These are phyloP conservation scores for Ephydatia muelleri DNA, from an alignment of 37 sponge, comb jelly and placozoan genomes.

Conservation along the genomic window DNA sequence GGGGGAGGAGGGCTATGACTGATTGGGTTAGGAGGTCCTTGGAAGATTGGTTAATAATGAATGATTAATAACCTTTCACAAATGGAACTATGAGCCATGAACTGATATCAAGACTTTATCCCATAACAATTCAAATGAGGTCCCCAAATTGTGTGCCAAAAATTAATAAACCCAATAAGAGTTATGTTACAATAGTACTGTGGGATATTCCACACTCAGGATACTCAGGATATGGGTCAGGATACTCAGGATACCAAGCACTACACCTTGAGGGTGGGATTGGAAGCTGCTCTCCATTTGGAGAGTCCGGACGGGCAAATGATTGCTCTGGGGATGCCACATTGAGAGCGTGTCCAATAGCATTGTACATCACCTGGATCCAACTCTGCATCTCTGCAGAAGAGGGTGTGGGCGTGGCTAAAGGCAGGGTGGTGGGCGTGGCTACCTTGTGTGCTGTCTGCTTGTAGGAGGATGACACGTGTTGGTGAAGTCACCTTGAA, in stretches of 20 bases:
- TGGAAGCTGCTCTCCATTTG: not conserved
- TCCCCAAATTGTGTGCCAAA: no score
- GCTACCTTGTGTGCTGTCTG: slow-evolving; percentile 69
- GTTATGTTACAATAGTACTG: no score
- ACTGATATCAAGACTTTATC: no score
- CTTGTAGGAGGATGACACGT: slow-evolving; percentile 74
- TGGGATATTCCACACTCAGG: no score
- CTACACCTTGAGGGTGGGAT: not conserved
- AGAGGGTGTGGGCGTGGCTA: not conserved
- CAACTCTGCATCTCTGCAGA: slow-evolving; percentile 50
- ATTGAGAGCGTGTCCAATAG: slow-evolving; percentile 47
- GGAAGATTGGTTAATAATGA: no score
- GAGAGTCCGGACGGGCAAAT: not conserved
- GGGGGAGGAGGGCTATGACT: not conserved
- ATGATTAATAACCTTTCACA: no score
- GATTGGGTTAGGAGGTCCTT: not conserved
- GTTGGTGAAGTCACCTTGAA: slow-evolving; percentile 83
- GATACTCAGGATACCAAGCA: no score
- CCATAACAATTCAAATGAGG: no score
- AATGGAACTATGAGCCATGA: no score
- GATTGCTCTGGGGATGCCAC: not conserved
- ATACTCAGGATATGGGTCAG: no score
- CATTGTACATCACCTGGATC: slow-evolving; percentile 49
- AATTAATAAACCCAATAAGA: no score
- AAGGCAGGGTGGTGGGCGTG: not conserved